Evolutionary conservation across 2,797 vertebrate species (phyloP).

Genomic region (Dromococcyx pavoninus): DNA sequence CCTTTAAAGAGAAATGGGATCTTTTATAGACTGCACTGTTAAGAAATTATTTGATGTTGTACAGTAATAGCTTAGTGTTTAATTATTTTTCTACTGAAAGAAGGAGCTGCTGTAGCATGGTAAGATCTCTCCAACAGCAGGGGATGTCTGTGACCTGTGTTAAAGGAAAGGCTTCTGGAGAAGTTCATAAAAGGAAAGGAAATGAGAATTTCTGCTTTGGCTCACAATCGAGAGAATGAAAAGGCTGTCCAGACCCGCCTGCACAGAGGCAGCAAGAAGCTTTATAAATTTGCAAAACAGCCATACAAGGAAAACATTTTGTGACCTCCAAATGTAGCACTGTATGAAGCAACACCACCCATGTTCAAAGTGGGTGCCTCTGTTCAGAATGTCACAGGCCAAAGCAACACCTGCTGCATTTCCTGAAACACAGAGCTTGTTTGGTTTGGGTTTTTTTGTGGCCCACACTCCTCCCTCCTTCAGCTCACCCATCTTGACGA

Average conservation of each 20-base stretch:
- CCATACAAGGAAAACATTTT: background rate
- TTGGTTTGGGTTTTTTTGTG: background rate
- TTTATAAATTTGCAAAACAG: background rate
- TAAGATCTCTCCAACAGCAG: background rate
- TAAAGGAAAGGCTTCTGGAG: background rate
- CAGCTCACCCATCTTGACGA: background rate
- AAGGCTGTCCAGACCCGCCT: background rate
- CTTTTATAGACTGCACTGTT: background rate
- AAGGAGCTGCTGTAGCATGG: background rate
- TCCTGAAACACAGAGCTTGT: background rate
- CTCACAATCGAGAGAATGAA: background rate
- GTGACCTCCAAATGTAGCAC: background rate
- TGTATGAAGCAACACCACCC: background rate
- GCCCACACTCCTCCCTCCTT: background rate
- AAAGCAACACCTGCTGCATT: background rate
- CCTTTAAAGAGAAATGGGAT: background rate
- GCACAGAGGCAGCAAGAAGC: background rate
- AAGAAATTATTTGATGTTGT: background rate
- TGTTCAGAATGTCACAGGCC: background rate
- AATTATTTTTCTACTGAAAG: background rate
- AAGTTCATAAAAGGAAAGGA: background rate
- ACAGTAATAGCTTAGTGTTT: background rate
- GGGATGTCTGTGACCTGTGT: background rate
- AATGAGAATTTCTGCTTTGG: background rate
- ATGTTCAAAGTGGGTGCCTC: background rate